Percentiles rank a stretch among this genome's conserved stretches.
phyloP scores from a whole-genome alignment of 2,888 invertebrate genomes.

The Pheosia gnoma region DNA sequence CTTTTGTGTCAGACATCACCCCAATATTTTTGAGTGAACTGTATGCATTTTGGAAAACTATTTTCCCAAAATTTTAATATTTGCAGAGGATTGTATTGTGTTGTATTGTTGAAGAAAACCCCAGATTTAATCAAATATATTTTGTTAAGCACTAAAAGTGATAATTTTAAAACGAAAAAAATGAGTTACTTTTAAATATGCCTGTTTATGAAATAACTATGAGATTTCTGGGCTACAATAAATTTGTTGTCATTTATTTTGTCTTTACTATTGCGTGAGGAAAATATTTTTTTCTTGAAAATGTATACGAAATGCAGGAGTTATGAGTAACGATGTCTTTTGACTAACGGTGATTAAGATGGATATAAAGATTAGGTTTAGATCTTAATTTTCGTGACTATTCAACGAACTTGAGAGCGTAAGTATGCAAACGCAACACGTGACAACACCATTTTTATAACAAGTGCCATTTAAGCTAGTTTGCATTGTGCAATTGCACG shows the following conservation, averaged over 20 bases:
- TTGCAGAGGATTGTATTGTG: too few species aligned
- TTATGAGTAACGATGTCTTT: slow-evolving; percentile 31
- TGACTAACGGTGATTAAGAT: slow-evolving; percentile 44
- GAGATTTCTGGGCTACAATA: too few species aligned
- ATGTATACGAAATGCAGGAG: slow-evolving; percentile 1
- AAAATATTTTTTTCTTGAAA: slow-evolving; percentile 7
- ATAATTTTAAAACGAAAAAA: too few species aligned
- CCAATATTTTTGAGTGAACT: too few species aligned
- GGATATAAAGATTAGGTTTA: slow-evolving; percentile 47
- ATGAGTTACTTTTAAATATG: too few species aligned
- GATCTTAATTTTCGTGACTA: slow-evolving; percentile 33
- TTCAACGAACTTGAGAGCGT: slow-evolving; percentile 20
- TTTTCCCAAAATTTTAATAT: too few species aligned
- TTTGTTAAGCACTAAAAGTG: too few species aligned
- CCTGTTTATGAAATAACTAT: too few species aligned
- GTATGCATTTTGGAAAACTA: too few species aligned
- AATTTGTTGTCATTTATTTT: background rate
- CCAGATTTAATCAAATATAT: too few species aligned
- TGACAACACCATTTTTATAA: slow-evolving; percentile 1
- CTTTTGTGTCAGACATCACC: too few species aligned
- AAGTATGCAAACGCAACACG: slow-evolving; percentile 6
- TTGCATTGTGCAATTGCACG: background rate
- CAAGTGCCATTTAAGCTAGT: slow-evolving; percentile 4
- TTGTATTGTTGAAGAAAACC: too few species aligned
- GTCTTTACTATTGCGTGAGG: slow-evolving; percentile 15